Evolutionary conservation across 2,888 invertebrate species (phyloP), one percentile per base, ranked within the genome.

Genomic region (Trissolcus japonicus): DNA sequence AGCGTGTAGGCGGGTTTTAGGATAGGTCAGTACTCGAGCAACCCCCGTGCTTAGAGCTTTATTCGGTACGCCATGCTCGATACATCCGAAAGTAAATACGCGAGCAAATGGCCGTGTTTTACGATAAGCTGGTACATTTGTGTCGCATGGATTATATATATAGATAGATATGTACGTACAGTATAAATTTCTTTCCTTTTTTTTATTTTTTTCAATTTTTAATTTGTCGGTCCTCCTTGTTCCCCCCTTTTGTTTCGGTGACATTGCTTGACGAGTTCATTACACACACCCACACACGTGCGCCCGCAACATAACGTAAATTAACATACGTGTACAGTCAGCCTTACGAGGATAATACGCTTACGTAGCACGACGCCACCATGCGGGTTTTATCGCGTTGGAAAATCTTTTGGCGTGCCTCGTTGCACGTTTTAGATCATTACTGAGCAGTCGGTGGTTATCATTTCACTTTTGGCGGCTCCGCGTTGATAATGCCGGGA

Each of bases 321-420:
- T 35, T 35, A 35, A 35, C 35, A 35, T 35, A n/a, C 46, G 14
- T 46, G n/a, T 46, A 16, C 46, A 46, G 16, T 16, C n/a, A 46
- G 43, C 35, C 48, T 55, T 69, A 56, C 50, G 35, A 19, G 16
- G 17, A 29, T 54, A 60, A 62, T 50, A 35, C 43, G 25, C 50
- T 53, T 46, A 67, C 88, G 87, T 35, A 35, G 35, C 9, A 9
- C 35, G 87, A 88, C 88, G 88, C 86, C 82, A 75, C 82, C 83
- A 88, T 88, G 88, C 87, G 88, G 88, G 88, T 82, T 67, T 75
- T 87, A 88, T 88, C 88, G 66, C 61, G 61, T 79, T 69, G 82
- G 81, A 84, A 80, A 80, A 87, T 88, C 87, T 87, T 63, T 78
- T 80, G n/a, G 72, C 35, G 35, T 76, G 80, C 80, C 78, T 79